phyloP scores from a whole-genome alignment of 2,113 vertebrate genomes.

The Peucedramus taeniatus region DNA sequence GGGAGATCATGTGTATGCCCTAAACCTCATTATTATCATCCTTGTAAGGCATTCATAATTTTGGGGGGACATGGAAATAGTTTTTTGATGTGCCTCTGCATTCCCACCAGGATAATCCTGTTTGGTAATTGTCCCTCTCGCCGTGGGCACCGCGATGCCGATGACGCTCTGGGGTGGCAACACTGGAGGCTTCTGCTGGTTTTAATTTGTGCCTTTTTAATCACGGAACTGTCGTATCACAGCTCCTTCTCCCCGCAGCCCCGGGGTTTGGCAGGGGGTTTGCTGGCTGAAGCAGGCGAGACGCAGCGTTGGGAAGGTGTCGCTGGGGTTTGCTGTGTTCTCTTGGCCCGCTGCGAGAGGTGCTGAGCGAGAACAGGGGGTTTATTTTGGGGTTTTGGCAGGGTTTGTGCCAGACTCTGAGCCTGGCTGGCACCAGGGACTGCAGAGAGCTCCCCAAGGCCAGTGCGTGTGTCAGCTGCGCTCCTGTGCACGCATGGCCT shows the following conservation, averaged over 20 bases:
- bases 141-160: fast-evolving
- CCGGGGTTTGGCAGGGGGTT: not conserved
- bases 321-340: not conserved
- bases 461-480: not conserved
- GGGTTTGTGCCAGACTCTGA: not conserved
- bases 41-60: not conserved
- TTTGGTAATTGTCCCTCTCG: not conserved
- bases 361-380: fast-evolving
- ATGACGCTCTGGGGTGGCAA: not conserved
- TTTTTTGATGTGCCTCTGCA: not conserved
- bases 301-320: not conserved
- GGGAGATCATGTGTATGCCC: not conserved
- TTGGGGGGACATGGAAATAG: not conserved
- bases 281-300: not conserved
- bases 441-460: not conserved
- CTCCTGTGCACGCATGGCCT: not conserved
- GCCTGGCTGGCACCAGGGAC: fast-evolving
- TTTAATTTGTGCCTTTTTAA: not conserved
- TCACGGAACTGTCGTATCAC: fast-evolving
- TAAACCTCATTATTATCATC: not conserved
- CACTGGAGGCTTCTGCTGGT: not conserved
- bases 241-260: not conserved
- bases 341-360: fast-evolving
- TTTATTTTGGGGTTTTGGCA: fast-evolving
- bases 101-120: not conserved